These are phyloP conservation scores for Odontamblyopus lacepedii DNA, from an alignment of 2,797 vertebrate genomes.

Conservation along the genomic window DNA sequence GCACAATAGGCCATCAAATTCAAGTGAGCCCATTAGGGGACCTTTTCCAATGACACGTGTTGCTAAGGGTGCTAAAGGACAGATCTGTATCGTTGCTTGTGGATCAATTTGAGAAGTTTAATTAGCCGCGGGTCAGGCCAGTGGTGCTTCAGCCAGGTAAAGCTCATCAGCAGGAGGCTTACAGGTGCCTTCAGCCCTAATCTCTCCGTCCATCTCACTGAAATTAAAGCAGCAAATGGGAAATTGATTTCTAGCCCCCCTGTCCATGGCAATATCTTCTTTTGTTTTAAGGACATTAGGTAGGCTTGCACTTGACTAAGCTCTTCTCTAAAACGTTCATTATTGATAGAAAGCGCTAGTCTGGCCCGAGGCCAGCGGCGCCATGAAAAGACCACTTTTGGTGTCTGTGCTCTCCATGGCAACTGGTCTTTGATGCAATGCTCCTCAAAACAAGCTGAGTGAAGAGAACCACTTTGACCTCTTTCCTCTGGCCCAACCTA, in stretches of 20 bases:
- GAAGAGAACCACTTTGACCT: constrained; percentile 64
- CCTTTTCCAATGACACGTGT: constrained; percentile 65
- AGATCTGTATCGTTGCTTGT: constrained; percentile 84
- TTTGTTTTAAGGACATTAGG: constrained; percentile 87
- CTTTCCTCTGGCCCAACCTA: constrained; percentile 47
- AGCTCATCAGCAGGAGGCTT: constrained; percentile 77
- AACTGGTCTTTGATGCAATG: constrained; percentile 61
- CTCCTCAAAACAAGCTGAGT: constrained; percentile 63
- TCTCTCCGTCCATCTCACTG: constrained; percentile 80
- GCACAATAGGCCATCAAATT: constrained; percentile 47
- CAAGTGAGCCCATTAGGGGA: constrained; percentile 73
- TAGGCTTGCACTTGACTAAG: constrained; percentile 81
- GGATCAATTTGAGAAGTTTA: constrained; percentile 85
- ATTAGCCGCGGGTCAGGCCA: constrained; percentile 79
- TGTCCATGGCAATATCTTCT: constrained; percentile 84
- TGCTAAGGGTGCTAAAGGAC: constrained; percentile 79
- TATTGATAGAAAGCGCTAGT: constrained; percentile 74
- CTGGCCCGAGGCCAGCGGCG: constrained; percentile 68
- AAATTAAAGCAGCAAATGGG: constrained; percentile 88
- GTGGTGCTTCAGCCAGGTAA: constrained; percentile 71
- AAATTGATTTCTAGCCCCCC: constrained; percentile 85
- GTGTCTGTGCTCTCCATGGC: constrained; percentile 48
- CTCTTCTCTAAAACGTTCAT: constrained; percentile 84
- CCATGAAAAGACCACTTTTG: constrained; percentile 47
- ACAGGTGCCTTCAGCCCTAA: constrained; percentile 81